Conservation (phyloP, 2,888 invertebrate species). For the Tenodera sinensis region DNA sequence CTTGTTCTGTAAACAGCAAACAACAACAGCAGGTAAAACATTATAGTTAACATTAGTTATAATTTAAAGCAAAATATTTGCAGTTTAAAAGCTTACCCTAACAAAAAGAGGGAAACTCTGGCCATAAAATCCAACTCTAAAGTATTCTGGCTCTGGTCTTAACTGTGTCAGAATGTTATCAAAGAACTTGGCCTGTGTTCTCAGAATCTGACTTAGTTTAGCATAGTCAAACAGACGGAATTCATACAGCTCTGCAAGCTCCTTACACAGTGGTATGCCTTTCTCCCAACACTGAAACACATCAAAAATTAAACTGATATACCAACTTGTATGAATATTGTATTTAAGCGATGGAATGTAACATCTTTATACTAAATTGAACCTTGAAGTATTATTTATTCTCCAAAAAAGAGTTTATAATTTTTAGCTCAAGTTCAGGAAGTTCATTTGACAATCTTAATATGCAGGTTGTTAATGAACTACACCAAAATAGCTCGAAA, state of each 20-base stretch:
- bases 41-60: not conserved
- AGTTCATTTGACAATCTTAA: no score
- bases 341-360: no score
- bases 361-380: no score
- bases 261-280: slow-evolving; percentile 87
- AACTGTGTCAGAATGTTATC: slow-evolving; percentile 86
- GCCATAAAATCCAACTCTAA: slow-evolving; percentile 92
- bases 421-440: no score
- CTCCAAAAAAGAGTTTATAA: no score
- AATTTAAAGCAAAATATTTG: slow-evolving; percentile 18
- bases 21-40: not conserved
- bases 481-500: no score
- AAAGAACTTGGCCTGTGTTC: slow-evolving; percentile 84
- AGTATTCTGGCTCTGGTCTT: slow-evolving; percentile 91
- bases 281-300: slow-evolving; percentile 85
- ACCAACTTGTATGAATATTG: not conserved
- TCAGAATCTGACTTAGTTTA: slow-evolving; percentile 78
- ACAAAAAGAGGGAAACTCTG: slow-evolving; percentile 91
- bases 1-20: slow-evolving; percentile 66
- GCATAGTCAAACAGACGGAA: slow-evolving; percentile 81
- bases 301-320: not conserved
- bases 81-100: slow-evolving; percentile 58
- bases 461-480: no score
- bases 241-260: slow-evolving; percentile 83
- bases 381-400: no score